Evolutionary conservation across 2,113 vertebrate genomes (phyloP).

Genomic region (Geococcyx californianus): DNA sequence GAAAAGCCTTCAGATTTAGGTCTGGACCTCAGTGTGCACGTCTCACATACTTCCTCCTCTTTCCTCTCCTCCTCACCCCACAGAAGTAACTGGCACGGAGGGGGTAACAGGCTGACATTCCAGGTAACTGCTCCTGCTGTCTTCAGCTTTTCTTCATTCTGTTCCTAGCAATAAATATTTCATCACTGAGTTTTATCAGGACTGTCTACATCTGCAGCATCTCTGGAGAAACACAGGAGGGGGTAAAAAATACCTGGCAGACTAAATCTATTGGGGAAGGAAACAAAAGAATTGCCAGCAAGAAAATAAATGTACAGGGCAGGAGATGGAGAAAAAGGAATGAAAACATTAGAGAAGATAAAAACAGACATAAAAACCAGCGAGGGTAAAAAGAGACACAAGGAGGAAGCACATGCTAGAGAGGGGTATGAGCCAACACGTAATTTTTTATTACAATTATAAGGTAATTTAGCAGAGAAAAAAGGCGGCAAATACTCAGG

Average conservation of each 20-base stretch:
- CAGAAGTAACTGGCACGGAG: background rate
- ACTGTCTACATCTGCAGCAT: background rate
- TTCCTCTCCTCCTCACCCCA: too few relatives aligned
- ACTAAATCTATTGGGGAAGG: background rate
- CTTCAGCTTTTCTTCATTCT: background rate
- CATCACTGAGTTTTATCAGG: background rate
- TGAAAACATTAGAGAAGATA: background rate
- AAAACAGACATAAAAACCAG: background rate
- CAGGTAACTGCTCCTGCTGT: background rate
- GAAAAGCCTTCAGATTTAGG: background rate
- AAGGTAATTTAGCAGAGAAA: background rate
- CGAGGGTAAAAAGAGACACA: background rate
- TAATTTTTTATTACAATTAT: background rate
- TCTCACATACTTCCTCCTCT: background rate
- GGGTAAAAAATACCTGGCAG: background rate
- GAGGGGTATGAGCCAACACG: background rate
- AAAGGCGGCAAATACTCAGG: background rate
- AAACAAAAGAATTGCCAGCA: background rate
- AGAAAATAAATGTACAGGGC: background rate
- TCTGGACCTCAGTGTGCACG: background rate
- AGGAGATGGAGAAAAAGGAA: background rate
- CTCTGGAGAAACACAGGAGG: background rate
- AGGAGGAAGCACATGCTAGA: background rate
- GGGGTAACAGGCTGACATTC: background rate
- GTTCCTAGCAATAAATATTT: background rate